Evolutionary conservation across 2,113 vertebrate species (phyloP).

Genomic region (Ardeotis arabs): DNA sequence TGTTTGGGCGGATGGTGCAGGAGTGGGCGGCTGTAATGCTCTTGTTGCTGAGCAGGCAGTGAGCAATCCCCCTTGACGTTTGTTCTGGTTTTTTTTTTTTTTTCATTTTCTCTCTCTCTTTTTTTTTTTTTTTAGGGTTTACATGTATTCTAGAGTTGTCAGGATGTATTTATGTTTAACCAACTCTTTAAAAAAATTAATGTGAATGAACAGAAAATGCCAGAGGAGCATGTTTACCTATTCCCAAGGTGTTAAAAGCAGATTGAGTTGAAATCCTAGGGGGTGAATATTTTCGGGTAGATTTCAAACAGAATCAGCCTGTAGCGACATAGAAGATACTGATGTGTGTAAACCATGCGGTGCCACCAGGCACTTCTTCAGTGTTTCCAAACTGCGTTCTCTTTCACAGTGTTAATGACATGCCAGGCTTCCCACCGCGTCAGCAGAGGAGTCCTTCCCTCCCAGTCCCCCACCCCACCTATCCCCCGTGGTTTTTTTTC

Average conservation of each 20-base stretch:
- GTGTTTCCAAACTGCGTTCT: not conserved
- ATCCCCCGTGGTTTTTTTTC: not conserved
- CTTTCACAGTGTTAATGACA: not conserved
- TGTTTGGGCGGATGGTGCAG: not conserved
- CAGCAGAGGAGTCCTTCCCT: not conserved
- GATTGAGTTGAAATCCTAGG: conserved; percentile 10
- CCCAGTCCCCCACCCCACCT: accelerated
- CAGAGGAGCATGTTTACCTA: conserved; percentile 12
- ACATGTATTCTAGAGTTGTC: not conserved
- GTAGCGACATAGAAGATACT: not conserved
- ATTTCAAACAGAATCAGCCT: conserved; percentile 9
- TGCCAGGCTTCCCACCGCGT: not conserved
- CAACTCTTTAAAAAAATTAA: not conserved
- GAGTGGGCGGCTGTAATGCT: not conserved
- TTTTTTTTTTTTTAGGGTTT: not conserved
- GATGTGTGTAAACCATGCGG: not conserved
- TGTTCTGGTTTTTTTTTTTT: not conserved
- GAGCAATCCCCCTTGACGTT: not conserved
- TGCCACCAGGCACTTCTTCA: not conserved
- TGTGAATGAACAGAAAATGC: not conserved
- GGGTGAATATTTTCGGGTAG: not conserved
- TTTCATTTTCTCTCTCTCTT: too few species aligned
- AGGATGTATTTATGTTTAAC: not conserved
- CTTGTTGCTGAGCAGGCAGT: not conserved
- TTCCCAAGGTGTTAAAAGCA: conserved; percentile 41